These are phyloP conservation scores for Lycodopsis pacificus DNA, from an alignment of 2,797 vertebrate genomes.

Conservation along the genomic window DNA sequence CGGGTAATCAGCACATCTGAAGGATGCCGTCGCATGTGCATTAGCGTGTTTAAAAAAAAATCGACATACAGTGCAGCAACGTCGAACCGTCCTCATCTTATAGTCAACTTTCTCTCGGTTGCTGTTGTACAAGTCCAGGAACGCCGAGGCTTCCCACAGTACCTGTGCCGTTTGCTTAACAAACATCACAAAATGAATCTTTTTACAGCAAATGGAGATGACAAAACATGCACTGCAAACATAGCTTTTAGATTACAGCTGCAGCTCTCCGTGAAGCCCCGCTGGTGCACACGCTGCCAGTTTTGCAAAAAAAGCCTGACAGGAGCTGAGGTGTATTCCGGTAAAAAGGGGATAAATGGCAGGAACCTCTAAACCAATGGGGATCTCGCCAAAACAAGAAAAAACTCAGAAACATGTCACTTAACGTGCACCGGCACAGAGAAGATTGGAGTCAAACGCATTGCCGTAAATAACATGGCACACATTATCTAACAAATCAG, in stretches of 20 bases:
- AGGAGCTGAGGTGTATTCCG: slow-evolving; percentile 13
- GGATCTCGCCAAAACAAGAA: slow-evolving; percentile 17
- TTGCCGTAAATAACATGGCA: neutral
- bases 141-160: too few species aligned
- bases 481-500: neutral
- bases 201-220: slow-evolving; percentile 39
- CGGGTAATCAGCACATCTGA: neutral
- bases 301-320: slow-evolving; percentile 39
- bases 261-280: slow-evolving; percentile 19
- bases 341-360: slow-evolving; percentile 31
- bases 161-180: neutral
- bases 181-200: slow-evolving; percentile 36
- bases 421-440: neutral
- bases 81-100: neutral
- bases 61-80: neutral
- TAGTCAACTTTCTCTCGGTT: neutral
- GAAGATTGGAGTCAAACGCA: neutral
- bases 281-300: slow-evolving; percentile 20
- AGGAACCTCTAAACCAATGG: slow-evolving; percentile 21
- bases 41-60: neutral
- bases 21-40: neutral
- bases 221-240: slow-evolving; percentile 43
- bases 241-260: slow-evolving; percentile 32
- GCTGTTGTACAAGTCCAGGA: neutral
- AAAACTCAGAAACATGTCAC: neutral